Evolutionary conservation across 2,888 invertebrate species (phyloP).

Genomic region (Buathra laborator): DNA sequence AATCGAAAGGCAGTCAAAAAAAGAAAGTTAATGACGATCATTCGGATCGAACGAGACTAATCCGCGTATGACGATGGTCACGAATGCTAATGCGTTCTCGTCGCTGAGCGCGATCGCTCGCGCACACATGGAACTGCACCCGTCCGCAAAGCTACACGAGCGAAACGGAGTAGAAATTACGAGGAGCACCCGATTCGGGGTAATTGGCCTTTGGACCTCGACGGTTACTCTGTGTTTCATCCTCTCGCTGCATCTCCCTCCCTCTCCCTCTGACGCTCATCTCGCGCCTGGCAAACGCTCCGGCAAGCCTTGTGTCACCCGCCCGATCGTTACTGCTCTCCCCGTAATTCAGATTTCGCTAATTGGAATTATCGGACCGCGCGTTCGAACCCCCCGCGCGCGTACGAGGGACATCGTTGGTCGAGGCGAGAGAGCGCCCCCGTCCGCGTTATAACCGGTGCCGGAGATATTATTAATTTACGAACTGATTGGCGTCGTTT

Average conservation of each 20-base stretch:
- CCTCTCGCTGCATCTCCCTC: constrained; percentile 9
- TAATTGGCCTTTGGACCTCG: constrained; percentile 67
- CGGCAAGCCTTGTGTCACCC: constrained; percentile 60
- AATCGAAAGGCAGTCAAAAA: not conserved
- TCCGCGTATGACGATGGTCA: not conserved
- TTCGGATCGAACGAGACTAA: not conserved
- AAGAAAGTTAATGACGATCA: not conserved
- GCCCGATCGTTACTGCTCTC: constrained; percentile 68
- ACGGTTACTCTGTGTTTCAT: constrained; percentile 42
- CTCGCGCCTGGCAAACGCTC: constrained; percentile 39
- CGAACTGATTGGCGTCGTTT: constrained; percentile 74
- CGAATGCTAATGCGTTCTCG: constrained; percentile 1
- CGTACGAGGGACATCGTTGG: constrained; percentile 4
- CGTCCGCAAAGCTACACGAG: constrained; percentile 43
- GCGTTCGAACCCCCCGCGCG: constrained; percentile 20
- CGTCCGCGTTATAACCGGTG: constrained; percentile 56
- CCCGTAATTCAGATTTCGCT: constrained; percentile 76
- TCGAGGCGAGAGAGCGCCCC: not conserved
- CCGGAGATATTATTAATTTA: constrained; percentile 79
- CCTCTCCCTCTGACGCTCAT: not conserved
- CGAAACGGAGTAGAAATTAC: constrained; percentile 68
- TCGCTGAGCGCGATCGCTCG: not conserved
- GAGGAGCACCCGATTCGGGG: constrained; percentile 63
- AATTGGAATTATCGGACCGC: constrained; percentile 81
- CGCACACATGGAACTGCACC: not conserved